These are phyloP conservation scores for Thera obeliscata DNA, from an alignment of 2,888 invertebrate genomes.

Conservation along the genomic window DNA sequence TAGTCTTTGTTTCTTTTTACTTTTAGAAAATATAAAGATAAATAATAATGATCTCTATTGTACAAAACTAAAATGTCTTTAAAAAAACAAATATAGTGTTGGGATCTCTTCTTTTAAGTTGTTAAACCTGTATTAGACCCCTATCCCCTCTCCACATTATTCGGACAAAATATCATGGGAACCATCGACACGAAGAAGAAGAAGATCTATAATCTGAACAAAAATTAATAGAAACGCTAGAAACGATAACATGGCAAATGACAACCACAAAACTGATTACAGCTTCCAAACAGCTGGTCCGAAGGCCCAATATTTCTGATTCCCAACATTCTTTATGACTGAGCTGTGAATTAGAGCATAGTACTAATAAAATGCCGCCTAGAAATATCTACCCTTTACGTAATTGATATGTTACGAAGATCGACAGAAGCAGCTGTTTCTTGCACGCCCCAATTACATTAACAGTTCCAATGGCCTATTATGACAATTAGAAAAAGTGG, in stretches of 20 bases:
- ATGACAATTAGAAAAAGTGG: constrained; percentile 42
- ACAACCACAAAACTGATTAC: constrained; percentile 25
- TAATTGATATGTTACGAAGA: constrained; percentile 43
- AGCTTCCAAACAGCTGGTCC: constrained; percentile 23
- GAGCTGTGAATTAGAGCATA: constrained; percentile 33
- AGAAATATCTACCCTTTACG: constrained; percentile 32
- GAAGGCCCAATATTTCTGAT: constrained; percentile 25
- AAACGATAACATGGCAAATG: constrained; percentile 1
- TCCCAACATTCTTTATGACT: constrained; percentile 28
- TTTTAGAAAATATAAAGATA: too few relatives aligned
- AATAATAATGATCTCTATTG: constrained; percentile 40
- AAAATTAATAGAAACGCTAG: neutral
- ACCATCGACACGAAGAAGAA: too few relatives aligned
- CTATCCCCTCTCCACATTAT: too few relatives aligned
- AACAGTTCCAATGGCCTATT: constrained; percentile 42
- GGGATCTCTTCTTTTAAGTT: too few relatives aligned
- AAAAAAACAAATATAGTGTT: too few relatives aligned
- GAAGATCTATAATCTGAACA: too few relatives aligned
- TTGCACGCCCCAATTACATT: constrained; percentile 38
- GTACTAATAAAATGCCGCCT: constrained; percentile 35
- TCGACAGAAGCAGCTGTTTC: constrained; percentile 43
- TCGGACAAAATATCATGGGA: too few relatives aligned
- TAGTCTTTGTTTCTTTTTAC: too few relatives aligned
- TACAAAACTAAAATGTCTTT: constrained; percentile 44
- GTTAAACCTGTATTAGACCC: too few relatives aligned